These are phyloP conservation scores for Rhinatrema bivittatum DNA, from an alignment of 2,797 vertebrate genomes.

Conservation along the genomic window DNA sequence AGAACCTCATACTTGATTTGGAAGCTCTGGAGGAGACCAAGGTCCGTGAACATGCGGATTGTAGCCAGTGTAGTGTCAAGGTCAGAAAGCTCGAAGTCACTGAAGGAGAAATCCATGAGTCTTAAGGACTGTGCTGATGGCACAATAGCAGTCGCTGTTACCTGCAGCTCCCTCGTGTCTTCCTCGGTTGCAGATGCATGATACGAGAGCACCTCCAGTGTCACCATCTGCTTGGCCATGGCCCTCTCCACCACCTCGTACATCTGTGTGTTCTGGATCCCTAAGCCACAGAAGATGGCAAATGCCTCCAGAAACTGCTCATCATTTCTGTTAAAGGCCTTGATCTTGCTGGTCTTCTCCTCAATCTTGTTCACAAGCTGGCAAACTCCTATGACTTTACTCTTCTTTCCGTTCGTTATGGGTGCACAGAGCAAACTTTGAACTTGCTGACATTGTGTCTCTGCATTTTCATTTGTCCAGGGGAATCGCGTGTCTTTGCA, in stretches of 20 bases:
- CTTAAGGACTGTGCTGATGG: slow-evolving; percentile 86
- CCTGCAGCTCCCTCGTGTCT: slow-evolving; percentile 85
- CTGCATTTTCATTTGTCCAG: too few species aligned
- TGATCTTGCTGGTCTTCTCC: slow-evolving; percentile 70
- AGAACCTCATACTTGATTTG: slow-evolving; percentile 92
- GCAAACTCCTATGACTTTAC: slow-evolving; percentile 80
- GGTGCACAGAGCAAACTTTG: too few species aligned
- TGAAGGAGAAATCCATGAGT: slow-evolving; percentile 89
- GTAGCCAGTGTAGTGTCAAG: slow-evolving; percentile 82
- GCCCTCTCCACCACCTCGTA: slow-evolving; percentile 90
- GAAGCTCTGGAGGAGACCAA: slow-evolving; percentile 90
- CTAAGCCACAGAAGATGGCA: slow-evolving; percentile 93
- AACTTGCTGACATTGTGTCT: too few species aligned
- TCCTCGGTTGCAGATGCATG: slow-evolving; percentile 88
- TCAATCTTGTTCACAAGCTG: slow-evolving; percentile 93
- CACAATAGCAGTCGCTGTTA: slow-evolving; percentile 76
- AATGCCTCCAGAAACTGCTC: slow-evolving; percentile 96
- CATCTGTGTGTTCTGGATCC: slow-evolving; percentile 98
- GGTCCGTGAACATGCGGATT: slow-evolving; percentile 92
- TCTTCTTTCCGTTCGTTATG: too few species aligned
- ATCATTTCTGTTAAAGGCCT: slow-evolving; percentile 90
- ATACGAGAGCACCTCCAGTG: slow-evolving; percentile 93
- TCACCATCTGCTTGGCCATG: slow-evolving; percentile 96
- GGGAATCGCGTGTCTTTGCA: slow-evolving; percentile 81
- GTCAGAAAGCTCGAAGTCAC: slow-evolving; percentile 90